Conservation (phyloP, 2,888 invertebrate genomes). For the Coronaproctus castanopsis region DNA sequence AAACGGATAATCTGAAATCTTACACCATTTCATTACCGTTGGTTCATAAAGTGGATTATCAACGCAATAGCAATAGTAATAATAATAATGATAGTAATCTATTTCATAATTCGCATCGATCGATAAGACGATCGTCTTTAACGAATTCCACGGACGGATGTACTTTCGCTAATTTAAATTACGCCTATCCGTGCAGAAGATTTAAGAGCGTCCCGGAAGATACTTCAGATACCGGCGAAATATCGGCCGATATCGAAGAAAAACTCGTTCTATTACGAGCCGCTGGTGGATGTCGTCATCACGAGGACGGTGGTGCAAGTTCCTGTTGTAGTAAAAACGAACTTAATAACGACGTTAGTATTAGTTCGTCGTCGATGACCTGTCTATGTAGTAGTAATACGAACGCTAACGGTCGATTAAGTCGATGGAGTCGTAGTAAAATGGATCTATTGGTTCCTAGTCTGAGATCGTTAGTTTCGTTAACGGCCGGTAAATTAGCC, state of each 20-base stretch:
- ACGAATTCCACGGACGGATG: too few species aligned
- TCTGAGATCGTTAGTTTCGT: constrained; percentile 15
- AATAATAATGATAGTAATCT: too few species aligned
- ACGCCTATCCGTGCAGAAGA: neutral
- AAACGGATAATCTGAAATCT: neutral
- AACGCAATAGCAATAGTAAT: neutral
- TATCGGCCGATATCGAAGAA: neutral
- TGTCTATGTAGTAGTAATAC: neutral
- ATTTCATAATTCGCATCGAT: too few species aligned
- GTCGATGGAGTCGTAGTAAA: constrained; percentile 17
- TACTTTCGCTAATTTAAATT: neutral
- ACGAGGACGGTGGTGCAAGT: neutral
- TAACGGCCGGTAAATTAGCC: constrained; percentile 14
- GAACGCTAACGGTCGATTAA: constrained; percentile 9
- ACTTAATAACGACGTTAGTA: neutral
- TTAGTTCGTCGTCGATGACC: neutral
- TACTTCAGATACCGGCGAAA: neutral
- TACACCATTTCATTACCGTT: neutral
- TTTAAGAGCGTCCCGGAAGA: neutral
- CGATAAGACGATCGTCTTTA: neutral
- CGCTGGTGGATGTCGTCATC: neutral
- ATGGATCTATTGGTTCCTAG: constrained; percentile 16
- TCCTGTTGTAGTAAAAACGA: neutral
- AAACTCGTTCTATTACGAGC: neutral
- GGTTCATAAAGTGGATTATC: neutral